Percentiles rank a stretch among this genome's conserved stretches.
Evolutionary conservation across 2,888 invertebrate species (phyloP).

Genomic region (Stenichneumon culpator): DNA sequence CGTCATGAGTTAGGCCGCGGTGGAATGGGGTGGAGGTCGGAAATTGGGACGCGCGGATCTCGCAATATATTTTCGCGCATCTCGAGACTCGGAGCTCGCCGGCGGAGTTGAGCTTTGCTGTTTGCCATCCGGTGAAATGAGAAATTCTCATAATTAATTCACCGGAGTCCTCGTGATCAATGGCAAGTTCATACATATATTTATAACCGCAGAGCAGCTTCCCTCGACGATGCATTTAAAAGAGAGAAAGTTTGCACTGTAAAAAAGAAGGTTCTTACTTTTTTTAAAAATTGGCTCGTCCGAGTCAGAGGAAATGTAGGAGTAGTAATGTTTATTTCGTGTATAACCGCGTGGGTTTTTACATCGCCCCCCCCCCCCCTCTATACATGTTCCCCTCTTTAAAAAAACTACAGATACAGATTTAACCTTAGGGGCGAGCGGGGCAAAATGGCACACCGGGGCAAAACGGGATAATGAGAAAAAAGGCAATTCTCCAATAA

Average conservation of each 20-base stretch:
- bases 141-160: slow-evolving; percentile 21
- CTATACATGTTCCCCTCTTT: no score
- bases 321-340: no score
- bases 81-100: slow-evolving; percentile 39
- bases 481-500: no score
- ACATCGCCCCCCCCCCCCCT: no score
- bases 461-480: no score
- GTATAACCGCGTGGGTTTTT: no score
- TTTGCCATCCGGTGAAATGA: slow-evolving; percentile 15
- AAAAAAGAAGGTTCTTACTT: neutral
- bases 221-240: neutral
- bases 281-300: no score
- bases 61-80: slow-evolving; percentile 75
- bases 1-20: slow-evolving; percentile 49
- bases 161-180: neutral
- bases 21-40: slow-evolving; percentile 71
- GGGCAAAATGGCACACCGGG: no score
- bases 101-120: slow-evolving; percentile 12
- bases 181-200: neutral
- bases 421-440: no score
- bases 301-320: no score
- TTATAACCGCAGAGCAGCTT: neutral
- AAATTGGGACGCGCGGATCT: slow-evolving; percentile 73
- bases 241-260: neutral
- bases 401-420: no score